Conservation (phyloP, 2,888 invertebrate genomes). For the Acleris emargana region DNA sequence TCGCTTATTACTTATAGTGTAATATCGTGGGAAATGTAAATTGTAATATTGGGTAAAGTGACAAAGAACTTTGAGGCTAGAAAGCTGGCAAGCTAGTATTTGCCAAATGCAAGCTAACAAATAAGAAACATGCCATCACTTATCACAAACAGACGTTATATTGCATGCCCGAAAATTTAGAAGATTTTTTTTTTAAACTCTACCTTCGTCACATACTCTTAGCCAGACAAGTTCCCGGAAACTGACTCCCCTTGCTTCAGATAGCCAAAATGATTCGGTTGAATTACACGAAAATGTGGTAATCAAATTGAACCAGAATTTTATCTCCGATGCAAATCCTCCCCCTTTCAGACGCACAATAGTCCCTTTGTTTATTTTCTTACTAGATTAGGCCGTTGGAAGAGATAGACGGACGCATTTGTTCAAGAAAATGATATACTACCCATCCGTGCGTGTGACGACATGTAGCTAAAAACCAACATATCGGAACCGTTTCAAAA, state of each 20-base stretch:
- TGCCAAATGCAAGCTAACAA: too few species aligned
- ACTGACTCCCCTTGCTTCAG: neutral
- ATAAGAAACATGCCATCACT: too few species aligned
- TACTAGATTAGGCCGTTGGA: constrained; percentile 74
- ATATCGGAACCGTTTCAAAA: constrained; percentile 41
- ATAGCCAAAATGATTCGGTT: neutral
- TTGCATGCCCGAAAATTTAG: too few species aligned
- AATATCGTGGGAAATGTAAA: constrained; percentile 56
- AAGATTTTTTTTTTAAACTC: too few species aligned
- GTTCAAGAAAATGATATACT: constrained; percentile 79
- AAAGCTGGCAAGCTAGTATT: too few species aligned
- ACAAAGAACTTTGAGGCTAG: too few species aligned
- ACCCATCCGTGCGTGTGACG: constrained; percentile 75
- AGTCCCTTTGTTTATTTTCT: constrained; percentile 67
- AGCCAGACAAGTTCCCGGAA: too few species aligned
- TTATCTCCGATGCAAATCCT: constrained; percentile 50
- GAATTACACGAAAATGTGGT: neutral
- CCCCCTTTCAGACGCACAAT: constrained; percentile 52
- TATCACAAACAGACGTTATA: too few species aligned
- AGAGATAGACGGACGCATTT: constrained; percentile 70
- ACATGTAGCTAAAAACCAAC: constrained; percentile 56
- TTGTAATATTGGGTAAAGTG: neutral
- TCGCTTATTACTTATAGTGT: constrained; percentile 40
- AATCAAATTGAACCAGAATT: constrained; percentile 9
- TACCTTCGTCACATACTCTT: too few species aligned